Evolutionary conservation across 2,797 vertebrate genomes (phyloP).

Genomic region (Lemur catta): DNA sequence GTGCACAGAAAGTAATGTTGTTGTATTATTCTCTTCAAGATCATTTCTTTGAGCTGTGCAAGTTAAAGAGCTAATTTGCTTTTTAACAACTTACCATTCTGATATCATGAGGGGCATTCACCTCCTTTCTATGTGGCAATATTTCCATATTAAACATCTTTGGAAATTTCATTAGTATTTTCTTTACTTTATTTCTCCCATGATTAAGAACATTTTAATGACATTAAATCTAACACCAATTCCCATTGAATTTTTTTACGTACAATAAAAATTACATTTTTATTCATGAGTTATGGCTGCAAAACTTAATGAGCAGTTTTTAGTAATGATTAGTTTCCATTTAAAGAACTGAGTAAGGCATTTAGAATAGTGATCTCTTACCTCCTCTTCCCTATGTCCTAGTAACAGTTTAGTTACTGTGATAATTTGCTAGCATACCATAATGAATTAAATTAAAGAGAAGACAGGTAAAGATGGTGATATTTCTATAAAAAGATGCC

Average conservation of each 20-base stretch:
- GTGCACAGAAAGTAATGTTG: neutral
- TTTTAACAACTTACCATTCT: neutral
- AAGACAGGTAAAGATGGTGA: neutral
- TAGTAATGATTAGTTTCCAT: neutral
- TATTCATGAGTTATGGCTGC: neutral
- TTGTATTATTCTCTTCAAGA: neutral
- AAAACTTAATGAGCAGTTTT: neutral
- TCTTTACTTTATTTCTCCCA: neutral
- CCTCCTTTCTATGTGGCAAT: neutral
- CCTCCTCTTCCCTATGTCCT: neutral
- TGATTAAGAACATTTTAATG: neutral
- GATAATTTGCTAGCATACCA: neutral
- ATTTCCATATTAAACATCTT: neutral
- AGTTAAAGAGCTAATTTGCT: neutral
- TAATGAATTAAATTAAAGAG: neutral
- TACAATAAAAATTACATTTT: neutral
- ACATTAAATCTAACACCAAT: neutral
- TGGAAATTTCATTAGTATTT: neutral
- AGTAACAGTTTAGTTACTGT: neutral
- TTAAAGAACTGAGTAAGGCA: neutral
- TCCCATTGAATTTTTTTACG: neutral
- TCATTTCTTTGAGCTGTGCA: neutral
- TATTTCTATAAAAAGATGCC: neutral
- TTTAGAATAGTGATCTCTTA: neutral
- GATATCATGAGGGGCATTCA: neutral